Evolutionary conservation across 2,797 vertebrate species (phyloP), one percentile per base, ranked within the genome.

Genomic region (Pseudochaenichthys georgianus): DNA sequence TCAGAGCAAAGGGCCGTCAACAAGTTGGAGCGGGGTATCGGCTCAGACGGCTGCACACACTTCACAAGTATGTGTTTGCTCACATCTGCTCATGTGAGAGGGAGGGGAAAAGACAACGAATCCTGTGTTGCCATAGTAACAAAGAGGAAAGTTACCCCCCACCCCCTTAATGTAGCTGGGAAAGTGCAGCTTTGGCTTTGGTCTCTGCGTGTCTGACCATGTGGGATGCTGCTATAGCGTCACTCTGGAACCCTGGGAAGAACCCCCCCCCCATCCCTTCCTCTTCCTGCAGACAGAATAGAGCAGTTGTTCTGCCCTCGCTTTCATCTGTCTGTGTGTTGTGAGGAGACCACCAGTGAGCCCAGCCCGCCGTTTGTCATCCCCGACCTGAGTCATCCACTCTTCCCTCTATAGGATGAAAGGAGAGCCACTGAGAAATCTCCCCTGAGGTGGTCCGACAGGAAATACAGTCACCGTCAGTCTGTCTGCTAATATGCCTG

Each of bases 121-220:
- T 85, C 82, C 78, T 12, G 54, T 45, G 87, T 95, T 89, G 34
- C 94, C 89, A 94, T 95, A 83, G 94, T 89, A 95, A 95, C 94
- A 85, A 77, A 79, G 73, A 79, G 75, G 66, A 77, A 86, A 74
- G 63, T 75, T 68, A 43, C 34, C 69, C 66, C 58, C 38, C 34
- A 3, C 28, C 64, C 63, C 69, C 34, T 38, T 38, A 84, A 80
- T 72, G 59, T 77, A 85, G 55, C 81, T 77, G 15, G 72, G 63
- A 84, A 75, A 75, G 73, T 66, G 69, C 45, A 9, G 3, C 6
- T 13, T 70, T 58, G 70, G 57, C 54, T 85, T 46, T 69, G 60
- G 23, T 75, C 17, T 70, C 42, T 55, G 67, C 64, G 60, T 70
- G 55, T 62, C 23, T 64, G 52, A 47, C 67, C 63, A 59, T 77